These are phyloP conservation scores for Cichladusa arquata DNA, from an alignment of 2,113 vertebrate genomes.

Conservation along the genomic window DNA sequence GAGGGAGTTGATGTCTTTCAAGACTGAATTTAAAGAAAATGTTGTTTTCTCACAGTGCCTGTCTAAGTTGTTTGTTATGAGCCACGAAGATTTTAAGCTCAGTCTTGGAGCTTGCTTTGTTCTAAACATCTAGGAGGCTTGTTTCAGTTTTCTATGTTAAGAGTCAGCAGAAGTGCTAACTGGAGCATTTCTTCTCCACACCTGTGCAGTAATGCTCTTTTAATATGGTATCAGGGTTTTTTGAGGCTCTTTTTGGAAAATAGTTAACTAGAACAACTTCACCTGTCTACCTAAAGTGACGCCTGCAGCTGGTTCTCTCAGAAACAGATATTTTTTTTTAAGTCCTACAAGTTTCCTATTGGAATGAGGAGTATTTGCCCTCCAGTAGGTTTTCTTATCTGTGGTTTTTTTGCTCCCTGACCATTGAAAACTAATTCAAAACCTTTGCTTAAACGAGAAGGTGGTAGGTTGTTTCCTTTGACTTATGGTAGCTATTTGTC, in stretches of 20 bases:
- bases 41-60: neutral
- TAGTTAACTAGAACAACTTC: neutral
- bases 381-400: neutral
- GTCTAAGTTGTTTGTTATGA: neutral
- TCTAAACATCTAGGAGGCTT: neutral
- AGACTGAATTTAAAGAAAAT: neutral
- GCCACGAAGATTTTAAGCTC: neutral
- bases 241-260: neutral
- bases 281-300: neutral
- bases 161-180: neutral
- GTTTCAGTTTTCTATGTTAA: neutral
- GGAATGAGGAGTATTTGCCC: neutral
- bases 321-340: neutral
- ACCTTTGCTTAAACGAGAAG: neutral
- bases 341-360: neutral
- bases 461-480: neutral
- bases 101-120: neutral
- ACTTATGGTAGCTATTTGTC: neutral
- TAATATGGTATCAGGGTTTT: neutral
- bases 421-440: neutral
- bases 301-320: neutral
- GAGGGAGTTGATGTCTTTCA: neutral
- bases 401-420: neutral
- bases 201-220: neutral
- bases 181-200: neutral